Conservation (phyloP, 2,888 invertebrate genomes). For the Strigamia transsilvanica region DNA sequence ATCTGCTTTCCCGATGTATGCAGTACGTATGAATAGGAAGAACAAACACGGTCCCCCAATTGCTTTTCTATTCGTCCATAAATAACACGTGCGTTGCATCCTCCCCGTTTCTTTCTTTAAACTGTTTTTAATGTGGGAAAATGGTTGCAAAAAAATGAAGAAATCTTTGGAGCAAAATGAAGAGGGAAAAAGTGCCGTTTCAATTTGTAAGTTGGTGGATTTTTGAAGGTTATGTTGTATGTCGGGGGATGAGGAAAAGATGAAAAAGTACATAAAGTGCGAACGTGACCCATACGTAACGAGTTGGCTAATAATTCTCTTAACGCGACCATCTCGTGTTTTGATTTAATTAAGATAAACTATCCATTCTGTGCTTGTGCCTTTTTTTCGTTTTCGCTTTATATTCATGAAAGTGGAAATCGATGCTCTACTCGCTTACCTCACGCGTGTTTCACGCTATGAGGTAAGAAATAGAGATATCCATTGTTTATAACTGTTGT, state of each 20-base stretch:
- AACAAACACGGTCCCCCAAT: constrained; percentile 21
- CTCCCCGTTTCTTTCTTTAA: constrained; percentile 32
- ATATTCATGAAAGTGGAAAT: constrained; percentile 43
- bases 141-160: constrained; percentile 29
- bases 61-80: constrained; percentile 43
- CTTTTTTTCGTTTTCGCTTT: constrained; percentile 37
- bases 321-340: constrained; percentile 48
- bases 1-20: constrained; percentile 32
- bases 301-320: constrained; percentile 49
- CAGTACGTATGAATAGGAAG: constrained; percentile 27
- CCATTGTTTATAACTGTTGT: constrained; percentile 27
- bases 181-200: constrained; percentile 39
- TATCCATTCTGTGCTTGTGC: constrained; percentile 20
- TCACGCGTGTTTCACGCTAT: constrained; percentile 24
- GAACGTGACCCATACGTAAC: constrained; percentile 47
- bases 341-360: constrained; percentile 49
- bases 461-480: constrained; percentile 1
- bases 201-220: constrained; percentile 31
- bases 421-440: constrained; percentile 34
- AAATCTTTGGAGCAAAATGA: neutral
- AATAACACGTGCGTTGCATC: constrained; percentile 48
- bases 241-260: neutral
- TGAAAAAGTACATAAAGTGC: constrained; percentile 28
- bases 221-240: neutral
- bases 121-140: constrained; percentile 44